Base-by-base conservation (phyloP, 2,113 vertebrate genomes). In the Rafetus swinhoei region DNA sequence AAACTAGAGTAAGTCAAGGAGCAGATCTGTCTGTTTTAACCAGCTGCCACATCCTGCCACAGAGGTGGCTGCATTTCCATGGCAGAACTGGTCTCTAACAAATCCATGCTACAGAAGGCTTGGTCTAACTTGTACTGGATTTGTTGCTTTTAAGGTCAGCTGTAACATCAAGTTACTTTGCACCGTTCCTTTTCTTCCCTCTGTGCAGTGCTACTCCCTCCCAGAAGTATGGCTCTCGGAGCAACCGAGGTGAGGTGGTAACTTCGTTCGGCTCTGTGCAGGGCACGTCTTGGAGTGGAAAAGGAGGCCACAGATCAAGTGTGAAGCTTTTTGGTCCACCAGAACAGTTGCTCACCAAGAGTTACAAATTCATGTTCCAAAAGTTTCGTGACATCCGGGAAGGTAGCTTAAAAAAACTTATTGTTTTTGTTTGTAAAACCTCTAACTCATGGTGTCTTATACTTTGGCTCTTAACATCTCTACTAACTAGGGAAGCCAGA, bases 341-440 rank as follows among this genome's bases (percentile, higher is more conserved):
- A 0, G 98, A 98, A 25, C 93, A 98, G 7, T 92, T 96, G 0
- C 97, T 99, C 5, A 95, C 79, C 1, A 87, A 84, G 90, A 97
- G 94, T 93, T 99, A 99, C 97, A 99, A 99, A 79, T 98, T 96
- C 92, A 99, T 99, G 99, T 99, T 99, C 94, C 99, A 99, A 96
- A 98, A 98, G 88, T 95, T 98, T 2, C 77, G 97, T 0, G 99
- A 99, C 4, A 45, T 99, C 29, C 97, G 98, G 35, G 99, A 99
- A 92, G 99, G 99, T 99, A 94, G 84, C 35, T 25, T 24, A 39
- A 74, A 39, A 21, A 45, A n/a, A 29, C n/a, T 16, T 27, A n/a
- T 4, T 14, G 1, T 25, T 24, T 60, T 24, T 24, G 18, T 39
- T 76, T 3, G 45, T 45, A 76, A 35, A 76, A 13, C 35, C 35